A percentile compares a stretch with the other conserved stretches of the same genome.
Evolutionary conservation across 2,113 vertebrate genomes (phyloP).

Genomic region (Buteo buteo): DNA sequence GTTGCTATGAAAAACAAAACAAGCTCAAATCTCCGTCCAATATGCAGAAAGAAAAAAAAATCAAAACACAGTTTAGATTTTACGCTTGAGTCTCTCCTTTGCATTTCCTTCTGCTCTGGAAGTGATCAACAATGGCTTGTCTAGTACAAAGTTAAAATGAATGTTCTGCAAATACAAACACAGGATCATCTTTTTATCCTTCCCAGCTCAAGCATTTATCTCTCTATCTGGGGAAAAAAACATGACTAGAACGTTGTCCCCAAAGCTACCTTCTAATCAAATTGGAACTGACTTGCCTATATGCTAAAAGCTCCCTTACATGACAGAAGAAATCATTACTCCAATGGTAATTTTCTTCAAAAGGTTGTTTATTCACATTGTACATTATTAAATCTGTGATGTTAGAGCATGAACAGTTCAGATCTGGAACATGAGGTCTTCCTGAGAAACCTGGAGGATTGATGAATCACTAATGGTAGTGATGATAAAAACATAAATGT

Average conservation of each 20-base stretch:
- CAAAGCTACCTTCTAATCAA: neutral
- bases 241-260: neutral
- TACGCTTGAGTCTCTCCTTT: neutral
- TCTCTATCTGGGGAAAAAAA: neutral
- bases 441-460: neutral
- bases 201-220: neutral
- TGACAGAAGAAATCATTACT: neutral
- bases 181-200: neutral
- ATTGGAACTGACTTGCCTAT: neutral
- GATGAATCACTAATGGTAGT: neutral
- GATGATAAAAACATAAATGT: neutral
- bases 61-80: neutral
- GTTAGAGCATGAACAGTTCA: neutral
- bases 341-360: neutral
- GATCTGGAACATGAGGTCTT: neutral
- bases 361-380: neutral
- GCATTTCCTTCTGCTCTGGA: neutral
- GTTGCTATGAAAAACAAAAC: neutral
- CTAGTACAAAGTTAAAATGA: neutral
- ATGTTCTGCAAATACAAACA: neutral
- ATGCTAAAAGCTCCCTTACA: neutral
- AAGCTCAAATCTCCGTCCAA: neutral
- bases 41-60: neutral
- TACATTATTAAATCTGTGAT: neutral
- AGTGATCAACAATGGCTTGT: neutral